Evolutionary conservation across 2,797 vertebrate genomes (phyloP).

Genomic region (Eremophila alpestris): DNA sequence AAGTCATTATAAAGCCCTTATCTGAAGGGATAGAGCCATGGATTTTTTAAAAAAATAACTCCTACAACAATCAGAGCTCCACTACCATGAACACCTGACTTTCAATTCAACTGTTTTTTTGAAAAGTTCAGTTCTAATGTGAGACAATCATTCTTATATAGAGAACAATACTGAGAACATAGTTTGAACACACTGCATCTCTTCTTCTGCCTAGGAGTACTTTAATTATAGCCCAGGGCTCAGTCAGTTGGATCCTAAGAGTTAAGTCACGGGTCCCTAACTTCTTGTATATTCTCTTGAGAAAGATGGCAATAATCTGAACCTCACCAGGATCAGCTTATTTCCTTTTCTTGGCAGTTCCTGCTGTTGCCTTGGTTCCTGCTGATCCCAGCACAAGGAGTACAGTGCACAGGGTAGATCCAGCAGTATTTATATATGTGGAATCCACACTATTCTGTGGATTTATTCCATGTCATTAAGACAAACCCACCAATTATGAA

Average conservation of each 20-base stretch:
- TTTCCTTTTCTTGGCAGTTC: neutral
- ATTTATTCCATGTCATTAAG: neutral
- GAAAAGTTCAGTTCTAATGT: neutral
- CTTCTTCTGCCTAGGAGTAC: neutral
- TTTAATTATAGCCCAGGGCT: neutral
- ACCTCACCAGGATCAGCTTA: neutral
- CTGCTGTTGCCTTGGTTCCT: neutral
- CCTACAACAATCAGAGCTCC: neutral
- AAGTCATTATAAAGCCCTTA: slow-evolving; percentile 8
- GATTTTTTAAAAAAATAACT: neutral
- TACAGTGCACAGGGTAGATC: neutral
- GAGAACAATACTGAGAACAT: neutral
- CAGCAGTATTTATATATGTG: neutral
- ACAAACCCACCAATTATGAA: neutral
- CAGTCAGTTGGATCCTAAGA: neutral
- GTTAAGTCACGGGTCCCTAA: neutral
- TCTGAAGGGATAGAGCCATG: neutral
- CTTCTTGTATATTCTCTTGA: neutral
- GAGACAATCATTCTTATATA: neutral
- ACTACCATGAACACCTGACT: neutral
- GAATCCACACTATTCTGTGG: neutral
- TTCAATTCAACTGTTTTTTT: neutral
- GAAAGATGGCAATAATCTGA: neutral
- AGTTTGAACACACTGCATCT: neutral
- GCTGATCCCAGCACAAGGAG: neutral